Evolutionary conservation across 2,888 invertebrate genomes (phyloP).

Genomic region (Amphiduros pacificus): DNA sequence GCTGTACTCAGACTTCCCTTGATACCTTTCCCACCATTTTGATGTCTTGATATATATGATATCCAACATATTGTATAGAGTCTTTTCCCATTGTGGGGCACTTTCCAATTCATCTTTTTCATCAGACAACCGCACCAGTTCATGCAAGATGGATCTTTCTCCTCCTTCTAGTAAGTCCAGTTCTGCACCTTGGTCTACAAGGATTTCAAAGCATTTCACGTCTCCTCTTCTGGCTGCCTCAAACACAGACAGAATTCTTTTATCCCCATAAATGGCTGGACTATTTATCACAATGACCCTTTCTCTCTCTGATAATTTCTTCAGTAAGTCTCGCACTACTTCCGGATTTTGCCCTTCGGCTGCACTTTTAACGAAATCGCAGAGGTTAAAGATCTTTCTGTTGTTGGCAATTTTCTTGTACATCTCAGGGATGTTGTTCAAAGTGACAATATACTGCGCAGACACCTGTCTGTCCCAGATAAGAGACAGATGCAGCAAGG

Average conservation of each 20-base stretch:
- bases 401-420: background rate
- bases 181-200: background rate
- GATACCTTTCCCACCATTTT: conserved; percentile 12
- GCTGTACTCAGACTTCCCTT: conserved; percentile 7
- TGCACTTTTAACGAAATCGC: conserved; percentile 5
- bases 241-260: background rate
- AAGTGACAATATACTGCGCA: background rate
- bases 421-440: conserved; percentile 1
- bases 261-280: background rate
- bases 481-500: conserved; percentile 10
- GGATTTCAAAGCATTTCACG: background rate
- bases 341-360: background rate
- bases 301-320: background rate
- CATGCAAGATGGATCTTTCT: conserved; percentile 9
- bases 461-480: conserved; percentile 6
- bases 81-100: conserved; percentile 5
- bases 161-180: conserved; percentile 7
- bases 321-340: background rate
- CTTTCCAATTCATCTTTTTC: background rate
- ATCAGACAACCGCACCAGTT: conserved; percentile 3
- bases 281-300: conserved; percentile 6
- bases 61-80: conserved; percentile 2
- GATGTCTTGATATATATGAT: background rate
- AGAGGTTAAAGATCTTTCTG: background rate
- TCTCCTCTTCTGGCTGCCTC: conserved; percentile 10